These are phyloP conservation scores for Australoheros scitulus DNA, from an alignment of 2,113 vertebrate species.

Conservation along the genomic window DNA sequence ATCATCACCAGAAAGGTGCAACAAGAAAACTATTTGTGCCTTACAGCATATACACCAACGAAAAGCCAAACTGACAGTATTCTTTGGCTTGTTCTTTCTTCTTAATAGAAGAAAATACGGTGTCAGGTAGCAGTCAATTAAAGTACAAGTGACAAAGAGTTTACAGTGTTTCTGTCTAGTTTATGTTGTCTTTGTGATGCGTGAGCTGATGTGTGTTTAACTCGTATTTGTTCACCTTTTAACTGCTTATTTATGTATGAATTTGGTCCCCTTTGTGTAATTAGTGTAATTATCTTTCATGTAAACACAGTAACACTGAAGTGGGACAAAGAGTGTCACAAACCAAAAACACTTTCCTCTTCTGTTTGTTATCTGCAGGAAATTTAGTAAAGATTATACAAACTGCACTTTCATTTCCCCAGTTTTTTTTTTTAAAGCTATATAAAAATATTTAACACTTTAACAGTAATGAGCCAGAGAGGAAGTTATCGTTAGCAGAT, in stretches of 20 bases:
- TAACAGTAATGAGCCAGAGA: not conserved
- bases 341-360: not conserved
- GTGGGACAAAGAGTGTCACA: not conserved
- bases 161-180: not conserved
- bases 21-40: not conserved
- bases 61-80: not conserved
- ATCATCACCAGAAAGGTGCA: not conserved
- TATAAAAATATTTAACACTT: not conserved
- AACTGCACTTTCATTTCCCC: not conserved
- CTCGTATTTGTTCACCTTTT: not conserved
- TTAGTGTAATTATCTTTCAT: not conserved
- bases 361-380: not conserved
- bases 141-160: not conserved
- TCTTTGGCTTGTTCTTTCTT: not conserved
- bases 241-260: not conserved
- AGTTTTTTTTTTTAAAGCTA: not conserved
- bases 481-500: conserved; percentile 1
- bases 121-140: not conserved
- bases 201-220: not conserved
- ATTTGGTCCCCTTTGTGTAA: not conserved
- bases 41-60: too few relatives aligned
- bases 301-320: not conserved
- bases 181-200: not conserved
- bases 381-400: not conserved
- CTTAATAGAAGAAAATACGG: not conserved